phyloP scores from a whole-genome alignment of 1,140 invertebrate genomes.

The Drosophila ambigua region DNA sequence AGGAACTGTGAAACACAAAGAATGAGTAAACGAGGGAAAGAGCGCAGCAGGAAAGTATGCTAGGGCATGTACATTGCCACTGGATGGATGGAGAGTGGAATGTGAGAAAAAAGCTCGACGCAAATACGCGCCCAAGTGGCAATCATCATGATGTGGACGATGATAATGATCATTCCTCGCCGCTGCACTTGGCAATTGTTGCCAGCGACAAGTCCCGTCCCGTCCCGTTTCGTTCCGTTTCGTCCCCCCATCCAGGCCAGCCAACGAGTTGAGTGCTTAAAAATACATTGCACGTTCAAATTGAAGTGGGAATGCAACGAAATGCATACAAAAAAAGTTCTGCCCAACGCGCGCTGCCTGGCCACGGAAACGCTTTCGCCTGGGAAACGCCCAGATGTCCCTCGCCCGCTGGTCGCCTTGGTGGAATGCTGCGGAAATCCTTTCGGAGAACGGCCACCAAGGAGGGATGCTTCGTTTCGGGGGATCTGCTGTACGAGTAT shows the following conservation, averaged over 20 bases:
- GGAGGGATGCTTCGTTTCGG: slow-evolving; percentile 12
- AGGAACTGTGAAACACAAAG: slow-evolving; percentile 11
- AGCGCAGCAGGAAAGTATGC: slow-evolving; percentile 28
- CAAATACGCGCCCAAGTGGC: slow-evolving; percentile 69
- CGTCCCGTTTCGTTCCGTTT: not conserved
- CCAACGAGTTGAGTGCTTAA: slow-evolving; percentile 52
- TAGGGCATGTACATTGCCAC: slow-evolving; percentile 3
- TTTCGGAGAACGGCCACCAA: slow-evolving; percentile 7
- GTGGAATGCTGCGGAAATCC: slow-evolving; percentile 1
- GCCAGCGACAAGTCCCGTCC: slow-evolving; percentile 36
- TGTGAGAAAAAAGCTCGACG: slow-evolving; percentile 20
- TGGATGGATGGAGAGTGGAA: slow-evolving; percentile 4
- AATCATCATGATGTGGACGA: slow-evolving; percentile 59
- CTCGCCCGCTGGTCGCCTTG: too few relatives aligned
- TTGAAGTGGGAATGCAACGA: slow-evolving; percentile 73
- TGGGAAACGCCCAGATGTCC: not conserved
- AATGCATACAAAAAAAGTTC: slow-evolving; percentile 59
- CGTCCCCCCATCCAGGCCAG: not conserved
- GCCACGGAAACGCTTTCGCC: slow-evolving; percentile 24
- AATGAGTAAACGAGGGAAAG: not conserved
- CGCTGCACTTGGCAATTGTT: slow-evolving; percentile 76
- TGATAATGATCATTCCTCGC: slow-evolving; percentile 43
- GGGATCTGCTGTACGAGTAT: slow-evolving; percentile 1
- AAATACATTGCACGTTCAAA: slow-evolving; percentile 81
- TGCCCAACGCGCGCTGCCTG: not conserved